Evolutionary conservation across 2,888 invertebrate genomes (phyloP), one percentile per base, ranked within the genome.

Genomic region (Mythimna impura): DNA sequence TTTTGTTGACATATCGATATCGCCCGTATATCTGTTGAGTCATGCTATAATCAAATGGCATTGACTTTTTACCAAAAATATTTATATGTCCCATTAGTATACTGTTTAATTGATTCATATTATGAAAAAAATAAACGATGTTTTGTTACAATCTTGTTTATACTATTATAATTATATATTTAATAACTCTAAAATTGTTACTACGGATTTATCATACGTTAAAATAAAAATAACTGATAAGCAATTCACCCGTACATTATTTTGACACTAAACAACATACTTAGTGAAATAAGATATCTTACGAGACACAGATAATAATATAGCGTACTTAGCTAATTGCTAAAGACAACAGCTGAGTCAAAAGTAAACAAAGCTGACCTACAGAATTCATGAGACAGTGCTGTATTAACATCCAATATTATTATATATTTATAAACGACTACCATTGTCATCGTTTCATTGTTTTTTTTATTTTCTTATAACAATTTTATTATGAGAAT

Each of bases 1-100:
- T 74, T 65, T 58, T 83, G 60, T 72, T 58, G 30, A 74, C 54
- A 70, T 71, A 68, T 80, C 70, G 80, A 75, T 83, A 66, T 75
- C 34, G 20, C 3, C 2, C 54, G 55, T 30, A 60, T 22, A 64
- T 34, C 55, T 34, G 12, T 22, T 80, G 60, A 69, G 47, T 64
- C 77, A 77, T 55, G 10, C 12, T 20, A 1, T 30, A 71, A 54
- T 58, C 34, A 58, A 34, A 36, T 71, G 55, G 7, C 36, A 70
- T 66, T 76, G 60, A 79, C 50, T 60, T 71, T 54, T 3, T 67
- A 47, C 30, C 67, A 1, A 66, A 40, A 60, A 43, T 65, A 17
- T 58, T 50, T 6, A 47, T 78, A 36, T 61, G 25, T 50, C 47
- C 25, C 22, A n/a, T 50, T 50, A 40, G 54, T 55, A 22, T n/a